Conservation (phyloP, 2,113 vertebrate genomes). For the Plecotus auritus region DNA sequence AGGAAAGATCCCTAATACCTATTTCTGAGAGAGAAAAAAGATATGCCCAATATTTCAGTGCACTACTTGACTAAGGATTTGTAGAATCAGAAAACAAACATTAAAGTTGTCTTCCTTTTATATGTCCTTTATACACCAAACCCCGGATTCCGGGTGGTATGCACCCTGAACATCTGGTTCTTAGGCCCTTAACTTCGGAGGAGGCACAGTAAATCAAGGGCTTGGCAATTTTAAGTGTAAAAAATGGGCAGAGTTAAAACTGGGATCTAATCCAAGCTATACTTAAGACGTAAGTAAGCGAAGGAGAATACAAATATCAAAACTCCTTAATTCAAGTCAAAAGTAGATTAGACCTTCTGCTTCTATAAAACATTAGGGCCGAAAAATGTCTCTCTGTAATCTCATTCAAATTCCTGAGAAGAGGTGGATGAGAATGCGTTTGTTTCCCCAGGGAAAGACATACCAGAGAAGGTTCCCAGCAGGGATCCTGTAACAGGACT, state of each 20-base stretch:
- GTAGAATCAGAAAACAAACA: neutral
- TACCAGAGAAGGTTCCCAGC: neutral
- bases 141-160: neutral
- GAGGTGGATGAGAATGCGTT: neutral
- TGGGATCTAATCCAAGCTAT: constrained; percentile 39
- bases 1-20: neutral
- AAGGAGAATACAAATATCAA: constrained; percentile 8
- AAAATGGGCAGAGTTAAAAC: constrained; percentile 33
- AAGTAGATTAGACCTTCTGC: neutral
- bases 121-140: neutral
- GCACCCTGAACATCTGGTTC: constrained; percentile 28
- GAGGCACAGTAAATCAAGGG: neutral
- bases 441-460: neutral
- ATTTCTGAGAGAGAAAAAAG: neutral
- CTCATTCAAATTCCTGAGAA: neutral
- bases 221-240: neutral
- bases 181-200: neutral
- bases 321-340: constrained; percentile 4
- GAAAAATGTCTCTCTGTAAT: neutral
- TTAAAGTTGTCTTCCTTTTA: neutral
- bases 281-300: constrained; percentile 26
- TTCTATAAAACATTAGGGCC: neutral
- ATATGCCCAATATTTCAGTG: neutral
- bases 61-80: neutral
- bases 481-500: neutral